phyloP scores from a whole-genome alignment of 2,888 invertebrate genomes.

The Andrena marginata region DNA sequence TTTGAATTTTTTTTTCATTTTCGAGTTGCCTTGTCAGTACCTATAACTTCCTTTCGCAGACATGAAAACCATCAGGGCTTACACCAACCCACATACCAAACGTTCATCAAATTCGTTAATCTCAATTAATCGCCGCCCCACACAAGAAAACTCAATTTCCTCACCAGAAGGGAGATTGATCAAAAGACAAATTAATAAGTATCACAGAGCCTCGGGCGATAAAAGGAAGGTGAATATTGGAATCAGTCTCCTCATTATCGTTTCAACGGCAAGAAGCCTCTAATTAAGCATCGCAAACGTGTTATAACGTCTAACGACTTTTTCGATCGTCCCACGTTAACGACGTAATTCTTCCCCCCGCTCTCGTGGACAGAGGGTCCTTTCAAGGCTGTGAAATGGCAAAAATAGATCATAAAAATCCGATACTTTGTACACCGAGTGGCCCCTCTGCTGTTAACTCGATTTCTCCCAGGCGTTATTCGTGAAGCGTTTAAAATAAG shows the following conservation, averaged over 20 bases:
- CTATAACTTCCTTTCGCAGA: no score
- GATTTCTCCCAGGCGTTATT: conserved; percentile 15
- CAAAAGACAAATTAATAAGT: conserved; percentile 5
- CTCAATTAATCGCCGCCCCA: background rate
- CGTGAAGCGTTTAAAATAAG: conserved; percentile 16
- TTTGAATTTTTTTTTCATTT: no score
- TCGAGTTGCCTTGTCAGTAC: no score
- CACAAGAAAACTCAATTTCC: background rate
- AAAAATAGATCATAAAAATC: conserved; percentile 58
- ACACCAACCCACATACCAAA: background rate
- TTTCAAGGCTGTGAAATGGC: conserved; percentile 47
- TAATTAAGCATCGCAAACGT: conserved; percentile 36
- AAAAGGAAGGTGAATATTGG: background rate
- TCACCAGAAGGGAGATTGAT: background rate
- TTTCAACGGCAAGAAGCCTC: conserved; percentile 28
- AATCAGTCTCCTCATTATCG: conserved; percentile 34
- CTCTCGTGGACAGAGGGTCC: background rate
- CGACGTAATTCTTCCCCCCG: background rate
- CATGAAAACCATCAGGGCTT: background rate
- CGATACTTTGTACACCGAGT: conserved; percentile 28
- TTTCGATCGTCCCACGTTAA: background rate
- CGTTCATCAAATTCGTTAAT: background rate
- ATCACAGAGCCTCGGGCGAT: background rate
- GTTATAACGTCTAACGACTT: conserved; percentile 20
- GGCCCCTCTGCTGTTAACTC: conserved; percentile 31